Evolutionary conservation across 2,888 invertebrate species (phyloP).

Genomic region (Amorpha juglandis): DNA sequence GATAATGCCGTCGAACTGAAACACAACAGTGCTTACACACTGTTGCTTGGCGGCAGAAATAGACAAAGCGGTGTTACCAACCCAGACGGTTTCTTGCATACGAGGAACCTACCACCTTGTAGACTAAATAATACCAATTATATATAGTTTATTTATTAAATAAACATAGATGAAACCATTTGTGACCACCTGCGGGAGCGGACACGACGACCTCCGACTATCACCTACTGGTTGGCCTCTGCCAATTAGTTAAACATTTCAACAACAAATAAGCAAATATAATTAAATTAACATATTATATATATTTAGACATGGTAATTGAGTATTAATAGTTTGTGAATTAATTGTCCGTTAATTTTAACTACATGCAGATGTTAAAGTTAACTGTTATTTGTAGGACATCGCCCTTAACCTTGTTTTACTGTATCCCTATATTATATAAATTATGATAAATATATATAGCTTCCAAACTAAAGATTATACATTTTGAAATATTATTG

Average conservation of each 20-base stretch:
- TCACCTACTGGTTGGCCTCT: not conserved
- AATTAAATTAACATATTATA: conserved; percentile 33
- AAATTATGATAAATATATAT: not conserved
- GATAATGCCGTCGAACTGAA: too few relatives aligned
- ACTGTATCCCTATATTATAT: not conserved
- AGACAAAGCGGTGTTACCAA: too few relatives aligned
- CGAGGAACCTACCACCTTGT: too few relatives aligned
- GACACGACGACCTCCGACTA: not conserved
- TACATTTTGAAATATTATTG: too few relatives aligned
- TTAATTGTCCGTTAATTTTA: not conserved
- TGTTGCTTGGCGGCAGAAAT: too few relatives aligned
- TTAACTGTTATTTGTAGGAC: not conserved
- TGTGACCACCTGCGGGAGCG: conserved; percentile 1
- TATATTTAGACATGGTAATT: conserved; percentile 4
- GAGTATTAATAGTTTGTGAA: conserved; percentile 1
- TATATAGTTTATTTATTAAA: not conserved
- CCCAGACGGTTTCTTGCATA: too few relatives aligned
- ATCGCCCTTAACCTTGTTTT: not conserved
- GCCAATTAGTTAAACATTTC: conserved; percentile 18
- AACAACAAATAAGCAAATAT: conserved; percentile 9
- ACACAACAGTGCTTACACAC: too few relatives aligned
- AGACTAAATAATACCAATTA: too few relatives aligned
- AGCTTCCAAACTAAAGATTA: too few relatives aligned
- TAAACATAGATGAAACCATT: not conserved
- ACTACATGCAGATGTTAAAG: not conserved